Conservation (phyloP, 2,888 invertebrate genomes). For the Tetramorium bicarinatum region DNA sequence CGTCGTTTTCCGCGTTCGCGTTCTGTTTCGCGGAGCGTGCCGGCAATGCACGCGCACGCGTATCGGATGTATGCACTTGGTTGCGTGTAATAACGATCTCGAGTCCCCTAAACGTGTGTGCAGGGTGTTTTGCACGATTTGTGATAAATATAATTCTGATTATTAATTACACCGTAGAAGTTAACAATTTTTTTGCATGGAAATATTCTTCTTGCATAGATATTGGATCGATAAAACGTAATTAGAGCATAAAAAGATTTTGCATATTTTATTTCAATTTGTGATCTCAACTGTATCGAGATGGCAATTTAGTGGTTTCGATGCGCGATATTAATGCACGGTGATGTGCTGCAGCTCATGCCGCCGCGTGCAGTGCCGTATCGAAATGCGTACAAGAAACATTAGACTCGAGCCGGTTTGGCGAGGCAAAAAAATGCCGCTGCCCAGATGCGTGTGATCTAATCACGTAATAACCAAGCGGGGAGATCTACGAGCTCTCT, state of each 20-base stretch:
- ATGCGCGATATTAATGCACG: slow-evolving; percentile 1
- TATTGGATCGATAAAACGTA: not conserved
- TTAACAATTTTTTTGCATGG: not conserved
- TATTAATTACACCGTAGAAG: not conserved
- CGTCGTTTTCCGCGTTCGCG: slow-evolving; percentile 57
- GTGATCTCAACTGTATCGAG: not conserved
- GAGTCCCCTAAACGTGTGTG: not conserved
- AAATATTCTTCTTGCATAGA: not conserved
- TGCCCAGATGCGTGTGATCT: slow-evolving; percentile 48
- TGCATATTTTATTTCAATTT: not conserved
- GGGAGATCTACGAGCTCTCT: slow-evolving; percentile 41
- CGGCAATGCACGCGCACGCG: not conserved
- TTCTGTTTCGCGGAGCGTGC: slow-evolving; percentile 38
- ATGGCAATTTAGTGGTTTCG: slow-evolving; percentile 1
- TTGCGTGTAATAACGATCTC: not conserved
- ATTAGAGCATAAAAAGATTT: not conserved
- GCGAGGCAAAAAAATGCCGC: slow-evolving; percentile 38
- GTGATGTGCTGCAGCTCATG: slow-evolving; percentile 1
- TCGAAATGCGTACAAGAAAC: slow-evolving; percentile 36
- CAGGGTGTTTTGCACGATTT: not conserved
- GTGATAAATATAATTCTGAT: not conserved
- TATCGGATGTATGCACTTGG: not conserved
- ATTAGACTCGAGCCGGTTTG: slow-evolving; percentile 49
- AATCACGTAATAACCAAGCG: slow-evolving; percentile 52
- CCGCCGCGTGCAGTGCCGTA: slow-evolving; percentile 10